Evolutionary conservation across 2,113 vertebrate genomes (phyloP).

Genomic region (Martes martes): DNA sequence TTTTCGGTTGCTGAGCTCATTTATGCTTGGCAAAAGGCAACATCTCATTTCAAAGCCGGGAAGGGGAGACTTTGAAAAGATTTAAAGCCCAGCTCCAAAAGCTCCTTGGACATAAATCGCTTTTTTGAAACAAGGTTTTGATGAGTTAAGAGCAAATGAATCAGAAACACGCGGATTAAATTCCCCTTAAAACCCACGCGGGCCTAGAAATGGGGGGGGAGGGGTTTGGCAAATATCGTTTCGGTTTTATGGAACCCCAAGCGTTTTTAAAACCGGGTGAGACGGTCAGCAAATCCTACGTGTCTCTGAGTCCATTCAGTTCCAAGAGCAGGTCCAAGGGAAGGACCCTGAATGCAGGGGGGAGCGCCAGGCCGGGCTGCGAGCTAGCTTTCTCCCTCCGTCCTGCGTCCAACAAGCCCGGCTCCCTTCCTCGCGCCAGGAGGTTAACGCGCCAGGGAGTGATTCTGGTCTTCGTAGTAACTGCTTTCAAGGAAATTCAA

Average conservation of each 20-base stretch:
- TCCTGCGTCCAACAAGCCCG: not conserved
- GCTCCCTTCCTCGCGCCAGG: fast-evolving
- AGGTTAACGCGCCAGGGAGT: fast-evolving
- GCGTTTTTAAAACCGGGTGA: not conserved
- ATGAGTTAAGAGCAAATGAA: constrained; percentile 68
- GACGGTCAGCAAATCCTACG: not conserved
- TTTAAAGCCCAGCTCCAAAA: constrained; percentile 60
- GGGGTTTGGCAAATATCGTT: constrained; percentile 2
- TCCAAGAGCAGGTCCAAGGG: not conserved
- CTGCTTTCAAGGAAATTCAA: not conserved
- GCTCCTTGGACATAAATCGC: constrained; percentile 59
- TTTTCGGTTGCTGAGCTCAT: not conserved
- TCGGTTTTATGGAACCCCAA: constrained; percentile 45
- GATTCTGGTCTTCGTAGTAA: not conserved
- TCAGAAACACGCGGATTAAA: constrained; percentile 69
- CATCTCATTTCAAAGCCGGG: constrained; percentile 54
- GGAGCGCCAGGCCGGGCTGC: fast-evolving
- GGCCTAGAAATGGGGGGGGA: constrained; percentile 28
- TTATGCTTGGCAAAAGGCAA: constrained; percentile 45
- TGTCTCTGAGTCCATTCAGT: not conserved
- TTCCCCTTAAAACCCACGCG: constrained; percentile 56
- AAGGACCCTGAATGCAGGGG: not conserved
- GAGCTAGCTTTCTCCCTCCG: not conserved
- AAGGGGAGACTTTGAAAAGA: constrained; percentile 54
- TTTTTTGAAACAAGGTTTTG: constrained; percentile 66